phyloP scores from a whole-genome alignment of 1,140 invertebrate genomes.

The Drosophila navojoa region DNA sequence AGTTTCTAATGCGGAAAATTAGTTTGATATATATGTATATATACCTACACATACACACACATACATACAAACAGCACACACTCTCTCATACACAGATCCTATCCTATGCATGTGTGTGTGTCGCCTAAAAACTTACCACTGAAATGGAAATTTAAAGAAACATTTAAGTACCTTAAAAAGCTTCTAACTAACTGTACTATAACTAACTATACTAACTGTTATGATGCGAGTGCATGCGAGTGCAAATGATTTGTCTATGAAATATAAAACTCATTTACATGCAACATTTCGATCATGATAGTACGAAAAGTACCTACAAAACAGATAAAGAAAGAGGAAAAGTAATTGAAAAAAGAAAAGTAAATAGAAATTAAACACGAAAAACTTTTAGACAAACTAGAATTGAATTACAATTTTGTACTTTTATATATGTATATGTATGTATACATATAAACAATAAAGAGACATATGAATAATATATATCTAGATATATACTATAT shows the following conservation, averaged over 20 bases:
- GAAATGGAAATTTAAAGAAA: conserved; percentile 71
- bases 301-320: conserved; percentile 59
- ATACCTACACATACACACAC: conserved; percentile 49
- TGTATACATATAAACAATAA: conserved; percentile 33
- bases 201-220: conserved; percentile 19
- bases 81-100: too few relatives aligned
- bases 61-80: conserved; percentile 23
- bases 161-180: conserved; percentile 75
- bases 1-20: too few relatives aligned
- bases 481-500: conserved; percentile 1
- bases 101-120: conserved; percentile 14
- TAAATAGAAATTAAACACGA: conserved; percentile 7
- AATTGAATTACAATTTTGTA: conserved; percentile 57
- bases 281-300: conserved; percentile 55
- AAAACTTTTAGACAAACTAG: conserved; percentile 51
- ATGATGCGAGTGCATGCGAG: conserved; percentile 30
- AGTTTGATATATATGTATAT: not conserved
- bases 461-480: conserved; percentile 27
- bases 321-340: not conserved
- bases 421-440: conserved; percentile 67
- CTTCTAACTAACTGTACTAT: conserved; percentile 50
- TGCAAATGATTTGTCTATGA: conserved; percentile 3
- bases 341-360: conserved; percentile 39
- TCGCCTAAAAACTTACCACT: conserved; percentile 62
- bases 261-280: not conserved